Conservation (phyloP, 2,888 invertebrate genomes). For the Biston stratarius region DNA sequence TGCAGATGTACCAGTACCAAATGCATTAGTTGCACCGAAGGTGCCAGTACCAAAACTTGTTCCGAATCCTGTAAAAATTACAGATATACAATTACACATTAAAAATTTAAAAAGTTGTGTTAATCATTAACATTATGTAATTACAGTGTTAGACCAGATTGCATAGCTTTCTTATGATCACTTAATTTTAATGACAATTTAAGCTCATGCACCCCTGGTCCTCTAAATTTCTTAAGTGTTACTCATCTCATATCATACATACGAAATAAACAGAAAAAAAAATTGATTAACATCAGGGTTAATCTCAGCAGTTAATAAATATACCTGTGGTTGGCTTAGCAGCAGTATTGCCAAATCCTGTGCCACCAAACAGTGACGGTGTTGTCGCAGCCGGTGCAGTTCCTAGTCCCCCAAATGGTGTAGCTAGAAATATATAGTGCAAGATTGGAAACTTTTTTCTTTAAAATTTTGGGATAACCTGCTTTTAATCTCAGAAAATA, state of each 20-base stretch:
- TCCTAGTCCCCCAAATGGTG: constrained; percentile 84
- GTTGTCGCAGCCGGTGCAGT: constrained; percentile 81
- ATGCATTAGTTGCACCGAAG: constrained; percentile 40
- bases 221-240: no score
- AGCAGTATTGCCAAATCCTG: constrained; percentile 78
- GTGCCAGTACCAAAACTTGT: constrained; percentile 49
- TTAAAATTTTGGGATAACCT: not conserved
- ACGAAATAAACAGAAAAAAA: not conserved
- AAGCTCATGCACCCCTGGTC: no score
- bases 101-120: no score
- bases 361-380: constrained; percentile 84
- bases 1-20: constrained; percentile 52
- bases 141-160: no score
- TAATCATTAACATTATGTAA: no score
- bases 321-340: constrained; percentile 78
- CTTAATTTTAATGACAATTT: no score
- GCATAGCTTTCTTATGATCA: no score
- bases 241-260: no score
- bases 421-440: constrained; percentile 51
- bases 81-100: no score
- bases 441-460: no score
- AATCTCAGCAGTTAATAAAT: not conserved
- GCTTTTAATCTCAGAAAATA: not conserved
- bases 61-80: constrained; percentile 63
- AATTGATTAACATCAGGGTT: no score